Base-by-base conservation (phyloP, 2,888 invertebrate genomes). In the Nymphalis polychloros region DNA sequence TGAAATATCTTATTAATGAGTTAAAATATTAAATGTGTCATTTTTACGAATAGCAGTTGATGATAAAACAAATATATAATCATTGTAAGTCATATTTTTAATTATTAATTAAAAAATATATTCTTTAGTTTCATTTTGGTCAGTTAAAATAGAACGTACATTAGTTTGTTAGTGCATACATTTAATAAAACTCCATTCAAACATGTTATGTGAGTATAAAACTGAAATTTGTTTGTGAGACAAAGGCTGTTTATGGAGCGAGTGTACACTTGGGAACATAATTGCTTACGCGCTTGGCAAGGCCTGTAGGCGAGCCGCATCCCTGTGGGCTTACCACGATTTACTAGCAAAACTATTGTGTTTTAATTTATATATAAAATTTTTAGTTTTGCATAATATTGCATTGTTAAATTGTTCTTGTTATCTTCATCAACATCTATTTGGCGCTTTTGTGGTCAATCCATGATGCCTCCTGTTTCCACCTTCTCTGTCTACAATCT, bases 261-360 rank as follows among this genome's bases (percentile, higher is more conserved):
- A 81, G 78, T 73, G 72, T 76, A 73, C 77, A 76, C 78, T 76
- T 74, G 77, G 72, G 72, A 72, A 75, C 73, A 76, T 85, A 85
- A 85, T 86, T 86, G 85, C 79, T 82, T 81, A 83, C 76, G 80
- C 78, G 80, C 74, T 76, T 76, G 81, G 83, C 83, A 82, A 81
- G 76, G 76, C 73, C 72, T 75, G 57, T 59, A 63, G 46, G 68
- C 66, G 53, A 48, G 61, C 66, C 55, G 61, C 66, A 67, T 55
- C 53, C 55, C 49, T 52, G 55, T 67, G 48, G 66, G 66, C 19
- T 16, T 4, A 62, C 66, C 66, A 67, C 48, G 23, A 35, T 49
- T 48, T 41, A 57, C n/a, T 17, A n/a, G 35, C n/a, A 8, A n/a
- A 13, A 49, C 17, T 49, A 17, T n/a, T 35, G n/a, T 10, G 8